A percentile compares a stretch with the other conserved stretches of the same genome.
phyloP scores from a whole-genome alignment of 1,140 invertebrate species.

The Pemphigus obesinymphae region DNA sequence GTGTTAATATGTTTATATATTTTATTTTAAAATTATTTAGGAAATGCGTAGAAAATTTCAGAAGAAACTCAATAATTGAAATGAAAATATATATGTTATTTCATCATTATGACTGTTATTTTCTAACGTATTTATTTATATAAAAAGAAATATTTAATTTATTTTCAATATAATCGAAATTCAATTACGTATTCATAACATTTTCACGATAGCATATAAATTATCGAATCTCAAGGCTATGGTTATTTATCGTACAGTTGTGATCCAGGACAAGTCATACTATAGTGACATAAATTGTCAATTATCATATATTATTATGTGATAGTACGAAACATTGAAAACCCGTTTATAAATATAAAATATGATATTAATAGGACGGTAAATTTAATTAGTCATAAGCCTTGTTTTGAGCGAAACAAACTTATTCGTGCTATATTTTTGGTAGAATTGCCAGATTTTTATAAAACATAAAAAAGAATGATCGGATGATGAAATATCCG shows the following conservation, averaged over 20 bases:
- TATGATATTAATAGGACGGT: too few relatives aligned
- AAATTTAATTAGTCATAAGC: too few relatives aligned
- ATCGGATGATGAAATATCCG: too few relatives aligned
- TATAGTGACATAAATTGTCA: too few relatives aligned
- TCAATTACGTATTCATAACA: slow-evolving; percentile 15
- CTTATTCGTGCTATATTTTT: too few relatives aligned
- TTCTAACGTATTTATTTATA: background rate
- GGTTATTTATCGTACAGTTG: background rate
- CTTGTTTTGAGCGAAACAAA: too few relatives aligned
- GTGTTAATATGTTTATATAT: background rate
- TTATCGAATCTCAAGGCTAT: background rate
- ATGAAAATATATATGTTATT: background rate
- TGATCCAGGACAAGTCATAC: too few relatives aligned
- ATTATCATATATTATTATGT: too few relatives aligned
- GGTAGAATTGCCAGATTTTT: too few relatives aligned
- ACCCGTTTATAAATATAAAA: too few relatives aligned
- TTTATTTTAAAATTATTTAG: background rate
- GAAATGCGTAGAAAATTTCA: slow-evolving; percentile 12
- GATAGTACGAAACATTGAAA: too few relatives aligned
- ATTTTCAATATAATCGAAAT: background rate
- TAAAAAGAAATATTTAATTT: background rate
- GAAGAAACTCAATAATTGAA: slow-evolving; percentile 34
- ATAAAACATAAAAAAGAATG: too few relatives aligned
- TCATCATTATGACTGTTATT: background rate
- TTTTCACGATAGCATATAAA: background rate